Evolutionary conservation across 2,113 vertebrate genomes (phyloP), one percentile per base, ranked within the genome.

Genomic region (Apeltes quadracus): DNA sequence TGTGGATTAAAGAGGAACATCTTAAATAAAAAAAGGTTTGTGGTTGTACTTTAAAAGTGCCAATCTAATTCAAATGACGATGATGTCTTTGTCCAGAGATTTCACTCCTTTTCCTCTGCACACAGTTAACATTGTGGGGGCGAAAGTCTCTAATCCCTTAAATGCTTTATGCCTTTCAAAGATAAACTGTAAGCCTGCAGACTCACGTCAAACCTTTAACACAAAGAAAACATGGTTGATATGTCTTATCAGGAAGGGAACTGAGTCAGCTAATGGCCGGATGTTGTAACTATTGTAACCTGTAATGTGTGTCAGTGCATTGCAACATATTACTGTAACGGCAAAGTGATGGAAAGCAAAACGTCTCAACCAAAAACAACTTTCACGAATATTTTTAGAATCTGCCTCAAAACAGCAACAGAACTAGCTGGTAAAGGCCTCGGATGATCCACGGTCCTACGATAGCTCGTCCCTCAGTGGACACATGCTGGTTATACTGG

Each of bases 221-320:
- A 54, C 4, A 7, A 58, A 70, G 5, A 43, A 1, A n/a, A 27
- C 3, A 61, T 36, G 29, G 44, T 3, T 59, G n/a, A 1, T 23
- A 39, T 22, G 16, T 44, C 56, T 69, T 59, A 66, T 73, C 63
- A 69, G 54, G 2, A 65, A 32, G 58, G 23, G 58, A 77, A 71
- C 20, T 36, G 0, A n/a, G 48, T 44, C n/a, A 56, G 55, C 75
- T 72, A 72, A 82, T 70, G 56, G 16, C 20, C 15, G 32, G 16
- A 16, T 9, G 58, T 38, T 14, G 11, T 20, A 15, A 48, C 14
- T 20, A 20, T 50, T 10, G 15, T 5, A 46, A 20, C n/a, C n/a
- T n/a, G n/a, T 23, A 34, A 22, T 39, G 48, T 25, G 36, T 36
- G 15, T 61, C 41, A 64, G 11, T 0, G 8, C 5, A 7, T 39